A percentile compares a stretch with the other conserved stretches of the same genome.
Evolutionary conservation across 2,113 vertebrate species (phyloP).

Genomic region (Poicephalus meyeri): DNA sequence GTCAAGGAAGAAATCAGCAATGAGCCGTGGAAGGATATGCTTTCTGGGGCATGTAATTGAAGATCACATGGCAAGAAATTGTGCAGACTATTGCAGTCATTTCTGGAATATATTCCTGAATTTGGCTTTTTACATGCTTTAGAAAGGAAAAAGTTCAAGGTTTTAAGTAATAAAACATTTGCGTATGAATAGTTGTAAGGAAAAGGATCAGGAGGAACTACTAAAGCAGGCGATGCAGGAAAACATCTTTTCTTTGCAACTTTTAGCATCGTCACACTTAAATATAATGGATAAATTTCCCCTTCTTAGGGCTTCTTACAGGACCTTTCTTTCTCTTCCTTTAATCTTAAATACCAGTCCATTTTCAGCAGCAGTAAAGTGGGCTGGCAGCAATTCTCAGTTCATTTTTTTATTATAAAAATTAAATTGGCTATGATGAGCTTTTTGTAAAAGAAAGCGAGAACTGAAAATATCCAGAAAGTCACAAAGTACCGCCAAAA

Average conservation of each 20-base stretch:
- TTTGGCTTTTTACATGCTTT: neutral
- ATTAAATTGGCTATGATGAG: slow-evolving; percentile 50
- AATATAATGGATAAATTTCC: neutral
- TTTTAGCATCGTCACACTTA: neutral
- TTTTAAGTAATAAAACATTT: neutral
- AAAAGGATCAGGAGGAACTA: neutral
- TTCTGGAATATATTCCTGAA: slow-evolving; percentile 2
- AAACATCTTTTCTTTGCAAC: neutral
- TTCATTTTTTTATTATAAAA: slow-evolving; percentile 45
- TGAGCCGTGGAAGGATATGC: neutral
- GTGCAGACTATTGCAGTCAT: neutral
- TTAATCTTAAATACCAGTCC: neutral
- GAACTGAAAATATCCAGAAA: slow-evolving; percentile 65
- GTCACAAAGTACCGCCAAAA: slow-evolving; percentile 42
- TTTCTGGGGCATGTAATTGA: slow-evolving; percentile 29
- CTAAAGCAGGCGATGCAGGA: neutral
- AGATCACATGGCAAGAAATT: slow-evolving; percentile 7
- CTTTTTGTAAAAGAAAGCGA: slow-evolving; percentile 49
- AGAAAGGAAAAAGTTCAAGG: neutral
- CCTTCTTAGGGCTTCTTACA: neutral
- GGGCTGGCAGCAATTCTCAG: slow-evolving; percentile 24
- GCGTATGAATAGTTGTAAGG: neutral
- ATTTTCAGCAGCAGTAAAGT: slow-evolving; percentile 26
- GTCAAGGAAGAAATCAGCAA: slow-evolving; percentile 30
- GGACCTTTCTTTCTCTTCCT: neutral